Evolutionary conservation across 2,113 vertebrate species (phyloP).

Genomic region (Scytalopus superciliaris): DNA sequence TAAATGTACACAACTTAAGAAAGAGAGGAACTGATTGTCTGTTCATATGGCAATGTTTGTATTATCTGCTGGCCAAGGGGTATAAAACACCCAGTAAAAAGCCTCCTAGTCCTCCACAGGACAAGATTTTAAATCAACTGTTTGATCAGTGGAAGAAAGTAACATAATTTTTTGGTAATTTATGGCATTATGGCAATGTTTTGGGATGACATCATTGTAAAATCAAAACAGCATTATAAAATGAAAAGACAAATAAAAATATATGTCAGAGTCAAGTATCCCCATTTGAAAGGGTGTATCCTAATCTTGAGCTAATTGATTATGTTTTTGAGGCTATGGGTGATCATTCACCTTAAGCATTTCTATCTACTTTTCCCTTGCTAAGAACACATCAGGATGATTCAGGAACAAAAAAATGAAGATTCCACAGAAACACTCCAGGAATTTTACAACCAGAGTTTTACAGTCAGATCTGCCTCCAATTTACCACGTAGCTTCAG

Average conservation of each 20-base stretch:
- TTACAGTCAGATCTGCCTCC: background rate
- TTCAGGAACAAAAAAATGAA: background rate
- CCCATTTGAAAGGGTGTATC: background rate
- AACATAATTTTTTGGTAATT: background rate
- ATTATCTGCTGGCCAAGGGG: background rate
- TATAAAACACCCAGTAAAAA: background rate
- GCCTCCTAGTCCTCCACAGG: background rate
- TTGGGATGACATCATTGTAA: conserved; percentile 24
- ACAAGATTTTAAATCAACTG: background rate
- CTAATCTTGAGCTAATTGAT: background rate
- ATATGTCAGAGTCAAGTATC: background rate
- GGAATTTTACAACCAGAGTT: background rate
- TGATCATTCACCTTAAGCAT: background rate
- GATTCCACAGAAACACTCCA: background rate
- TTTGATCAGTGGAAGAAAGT: conserved; percentile 1
- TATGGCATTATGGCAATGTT: background rate
- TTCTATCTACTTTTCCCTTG: background rate
- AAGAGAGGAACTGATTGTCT: background rate
- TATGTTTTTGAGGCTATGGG: background rate
- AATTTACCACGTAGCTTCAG: background rate
- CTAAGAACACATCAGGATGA: background rate
- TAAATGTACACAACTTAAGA: background rate
- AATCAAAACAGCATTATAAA: conserved; percentile 5
- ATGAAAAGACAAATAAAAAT: background rate
- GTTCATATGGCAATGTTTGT: background rate